These are phyloP conservation scores for Megatriorchis doriae DNA, from an alignment of 2,113 vertebrate species.

Conservation along the genomic window DNA sequence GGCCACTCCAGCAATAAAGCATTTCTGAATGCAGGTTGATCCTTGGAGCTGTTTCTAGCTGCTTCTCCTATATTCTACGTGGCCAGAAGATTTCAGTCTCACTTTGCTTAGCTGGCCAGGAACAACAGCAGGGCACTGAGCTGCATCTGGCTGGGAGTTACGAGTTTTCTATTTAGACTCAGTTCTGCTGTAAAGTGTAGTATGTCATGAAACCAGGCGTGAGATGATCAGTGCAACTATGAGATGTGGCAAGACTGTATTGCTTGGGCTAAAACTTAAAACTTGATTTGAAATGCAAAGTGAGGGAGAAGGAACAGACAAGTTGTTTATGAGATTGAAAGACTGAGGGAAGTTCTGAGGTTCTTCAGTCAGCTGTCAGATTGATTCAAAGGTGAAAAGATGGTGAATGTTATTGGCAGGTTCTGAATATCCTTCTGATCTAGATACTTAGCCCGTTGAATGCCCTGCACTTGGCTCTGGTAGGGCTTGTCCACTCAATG, in stretches of 20 bases:
- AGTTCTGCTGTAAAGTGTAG: background rate
- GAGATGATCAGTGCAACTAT: background rate
- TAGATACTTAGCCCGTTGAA: background rate
- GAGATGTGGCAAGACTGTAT: background rate
- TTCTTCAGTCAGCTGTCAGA: background rate
- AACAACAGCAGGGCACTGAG: background rate
- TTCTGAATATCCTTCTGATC: background rate
- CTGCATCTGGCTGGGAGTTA: background rate
- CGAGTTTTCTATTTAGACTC: fast-evolving
- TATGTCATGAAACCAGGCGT: background rate
- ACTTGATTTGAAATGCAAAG: background rate
- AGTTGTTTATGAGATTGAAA: background rate
- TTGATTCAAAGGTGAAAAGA: background rate
- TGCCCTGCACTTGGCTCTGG: background rate
- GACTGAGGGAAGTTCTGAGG: background rate
- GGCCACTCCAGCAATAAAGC: background rate
- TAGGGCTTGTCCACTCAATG: background rate
- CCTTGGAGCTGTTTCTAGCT: background rate
- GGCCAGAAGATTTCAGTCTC: background rate
- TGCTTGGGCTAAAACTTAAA: background rate
- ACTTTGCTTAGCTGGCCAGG: background rate
- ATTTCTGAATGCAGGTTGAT: background rate
- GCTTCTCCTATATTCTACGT: background rate
- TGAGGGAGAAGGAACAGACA: background rate
- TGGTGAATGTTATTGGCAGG: background rate